Evolutionary conservation across 1,140 invertebrate species (phyloP).

Genomic region (Dufourea novaeangliae): DNA sequence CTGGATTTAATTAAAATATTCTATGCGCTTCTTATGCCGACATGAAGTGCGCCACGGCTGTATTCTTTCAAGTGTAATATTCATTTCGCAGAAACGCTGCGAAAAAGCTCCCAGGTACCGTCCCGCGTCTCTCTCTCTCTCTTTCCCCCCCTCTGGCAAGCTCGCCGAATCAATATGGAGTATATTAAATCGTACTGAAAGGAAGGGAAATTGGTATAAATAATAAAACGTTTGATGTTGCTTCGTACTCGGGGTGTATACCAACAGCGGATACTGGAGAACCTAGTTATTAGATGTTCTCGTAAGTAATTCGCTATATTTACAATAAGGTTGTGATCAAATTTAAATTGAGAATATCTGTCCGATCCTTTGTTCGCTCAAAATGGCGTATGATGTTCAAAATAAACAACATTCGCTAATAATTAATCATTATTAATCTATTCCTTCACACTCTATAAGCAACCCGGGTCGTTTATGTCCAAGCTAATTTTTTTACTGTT

Average conservation of each 20-base stretch:
- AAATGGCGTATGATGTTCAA: too few species aligned
- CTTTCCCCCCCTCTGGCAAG: neutral
- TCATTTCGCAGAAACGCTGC: constrained; percentile 35
- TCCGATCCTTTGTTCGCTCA: too few species aligned
- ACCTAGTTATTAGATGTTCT: too few species aligned
- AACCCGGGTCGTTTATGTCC: too few species aligned
- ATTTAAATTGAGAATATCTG: too few species aligned
- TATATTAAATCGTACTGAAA: neutral
- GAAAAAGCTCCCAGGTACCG: neutral
- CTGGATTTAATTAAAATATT: constrained; percentile 63
- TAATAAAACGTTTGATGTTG: neutral
- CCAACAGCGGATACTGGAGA: too few species aligned
- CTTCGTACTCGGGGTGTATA: neutral
- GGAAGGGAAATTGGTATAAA: neutral
- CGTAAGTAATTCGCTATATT: too few species aligned
- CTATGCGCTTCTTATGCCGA: constrained; percentile 47
- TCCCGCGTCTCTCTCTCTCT: neutral
- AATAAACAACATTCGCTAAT: too few species aligned
- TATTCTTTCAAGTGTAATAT: constrained; percentile 49
- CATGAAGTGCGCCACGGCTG: constrained; percentile 35
- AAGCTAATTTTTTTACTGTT: too few species aligned
- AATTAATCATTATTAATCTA: too few species aligned
- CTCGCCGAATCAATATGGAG: constrained; percentile 10
- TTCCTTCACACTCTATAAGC: too few species aligned
- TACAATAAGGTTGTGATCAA: too few species aligned